Evolutionary conservation across 1,140 invertebrate genomes (phyloP).

Genomic region (Lutraria rhynchaena): DNA sequence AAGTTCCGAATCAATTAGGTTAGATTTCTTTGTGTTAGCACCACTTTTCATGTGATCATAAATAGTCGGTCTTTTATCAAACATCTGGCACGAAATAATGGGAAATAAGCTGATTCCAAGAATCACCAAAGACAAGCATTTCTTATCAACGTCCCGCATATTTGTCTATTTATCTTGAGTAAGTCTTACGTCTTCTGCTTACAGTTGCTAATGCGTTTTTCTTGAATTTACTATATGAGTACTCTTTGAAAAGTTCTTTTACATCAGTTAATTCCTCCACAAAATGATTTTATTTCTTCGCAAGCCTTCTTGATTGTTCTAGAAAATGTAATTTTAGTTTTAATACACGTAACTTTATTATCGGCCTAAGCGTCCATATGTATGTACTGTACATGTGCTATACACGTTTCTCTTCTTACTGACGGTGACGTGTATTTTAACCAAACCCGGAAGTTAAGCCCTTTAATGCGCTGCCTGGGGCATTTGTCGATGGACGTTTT

Average conservation of each 20-base stretch:
- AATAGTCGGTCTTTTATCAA: conserved; percentile 52
- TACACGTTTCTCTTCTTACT: too few relatives aligned
- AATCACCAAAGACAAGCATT: conserved; percentile 8
- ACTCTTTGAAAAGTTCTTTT: too few relatives aligned
- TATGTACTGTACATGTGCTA: too few relatives aligned
- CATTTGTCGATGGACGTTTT: background rate
- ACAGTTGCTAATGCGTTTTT: too few relatives aligned
- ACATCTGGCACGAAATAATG: conserved; percentile 44
- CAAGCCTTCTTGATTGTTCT: too few relatives aligned
- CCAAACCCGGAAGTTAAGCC: conserved; percentile 28
- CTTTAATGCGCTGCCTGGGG: background rate
- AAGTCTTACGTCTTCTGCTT: too few relatives aligned
- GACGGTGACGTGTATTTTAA: conserved; percentile 7
- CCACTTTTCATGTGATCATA: conserved; percentile 59
- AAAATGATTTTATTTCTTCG: too few relatives aligned
- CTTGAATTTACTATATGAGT: too few relatives aligned
- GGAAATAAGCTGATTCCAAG: conserved; percentile 12
- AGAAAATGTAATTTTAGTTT: too few relatives aligned
- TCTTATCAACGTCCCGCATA: conserved; percentile 17
- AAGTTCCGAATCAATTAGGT: conserved; percentile 53
- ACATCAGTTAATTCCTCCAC: too few relatives aligned
- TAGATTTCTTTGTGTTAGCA: conserved; percentile 44
- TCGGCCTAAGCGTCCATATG: too few relatives aligned
- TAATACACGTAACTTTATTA: too few relatives aligned
- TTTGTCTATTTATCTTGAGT: background rate